These are phyloP conservation scores for Palythoa heliodiscus DNA, from an alignment of 92 coral and sea anemone genomes.

Conservation along the genomic window DNA sequence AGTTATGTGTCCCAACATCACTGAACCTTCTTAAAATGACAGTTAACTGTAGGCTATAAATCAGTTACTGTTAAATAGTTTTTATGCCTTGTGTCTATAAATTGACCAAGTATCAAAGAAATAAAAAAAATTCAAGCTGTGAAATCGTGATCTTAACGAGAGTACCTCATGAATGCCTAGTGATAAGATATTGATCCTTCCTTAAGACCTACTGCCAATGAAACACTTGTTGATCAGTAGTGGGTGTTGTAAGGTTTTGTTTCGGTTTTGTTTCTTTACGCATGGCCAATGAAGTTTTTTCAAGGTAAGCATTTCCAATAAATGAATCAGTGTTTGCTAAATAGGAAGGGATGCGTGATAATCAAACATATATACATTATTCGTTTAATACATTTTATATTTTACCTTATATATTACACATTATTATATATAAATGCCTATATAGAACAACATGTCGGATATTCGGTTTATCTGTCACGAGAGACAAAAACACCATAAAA, in stretches of 20 bases:
- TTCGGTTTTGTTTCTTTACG: neutral
- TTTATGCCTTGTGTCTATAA: neutral
- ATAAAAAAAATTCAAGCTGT: neutral
- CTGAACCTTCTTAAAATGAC: constrained; percentile 4
- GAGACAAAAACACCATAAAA: no score
- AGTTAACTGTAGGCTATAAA: constrained; percentile 14
- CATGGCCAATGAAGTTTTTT: neutral
- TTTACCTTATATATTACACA: no score
- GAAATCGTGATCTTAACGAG: neutral
- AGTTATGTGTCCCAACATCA: constrained; percentile 11
- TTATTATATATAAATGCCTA: no score
- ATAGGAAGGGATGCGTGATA: neutral
- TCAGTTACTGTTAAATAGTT: neutral
- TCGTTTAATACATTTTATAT: no score
- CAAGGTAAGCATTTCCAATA: neutral
- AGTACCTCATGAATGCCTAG: neutral
- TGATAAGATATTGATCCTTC: neutral
- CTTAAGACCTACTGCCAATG: neutral
- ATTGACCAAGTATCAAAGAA: neutral
- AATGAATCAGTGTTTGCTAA: neutral
- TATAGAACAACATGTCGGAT: neutral
- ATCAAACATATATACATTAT: neutral
- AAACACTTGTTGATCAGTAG: constrained; percentile 3
- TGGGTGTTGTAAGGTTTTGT: neutral
- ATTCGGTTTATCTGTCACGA: no score